Base-by-base conservation (phyloP, 2,797 vertebrate species). In the Hydrocynus forskahlii region DNA sequence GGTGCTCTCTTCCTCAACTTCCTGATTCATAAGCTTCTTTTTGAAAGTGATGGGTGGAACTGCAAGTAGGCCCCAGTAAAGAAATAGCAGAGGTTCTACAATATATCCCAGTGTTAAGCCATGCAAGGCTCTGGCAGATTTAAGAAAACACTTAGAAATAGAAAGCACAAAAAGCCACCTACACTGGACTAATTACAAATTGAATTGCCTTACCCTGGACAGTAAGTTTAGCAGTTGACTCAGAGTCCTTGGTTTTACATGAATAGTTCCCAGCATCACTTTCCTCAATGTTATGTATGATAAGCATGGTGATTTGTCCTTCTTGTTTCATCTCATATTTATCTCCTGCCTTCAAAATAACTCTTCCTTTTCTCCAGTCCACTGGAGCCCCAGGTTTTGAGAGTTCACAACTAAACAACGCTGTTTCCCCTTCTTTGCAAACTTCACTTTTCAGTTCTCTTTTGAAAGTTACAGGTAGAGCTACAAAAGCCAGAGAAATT, bases 341-440 rank as follows among this genome's bases (percentile, higher is more conserved):
- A 85, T 96, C 91, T 0, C 96, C 95, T 0, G 96, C 91, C 80
- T 95, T 97, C 63, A 98, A 91, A 81, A 96, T 88, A 75, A 96
- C 87, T 60, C 95, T 90, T 78, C 96, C 97, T 90, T 95, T 97
- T 80, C 95, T 96, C 97, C 97, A 98, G 81, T 96, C 95, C 54
- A 97, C 92, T 0, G 88, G 84, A 2, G 89, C 91, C 0, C 89
- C 89, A 0, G 89, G 91, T 87, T 90, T 96, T 29, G 96, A 97
- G 83, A 97, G 92, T 86, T 97, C 94, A 19, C 97, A 97, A 78
- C 79, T 84, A 80, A 98, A 93, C 52, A 75, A 87, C 0, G 91
- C 95, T 0, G 75, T 84, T 0, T 89, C 82, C 0, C 96, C 97
- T 89, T 97, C 97, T 1, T 93, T 96, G 1, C 92, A 93, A 48